Base-by-base conservation (phyloP, 2,797 vertebrate species). In the Benthosema pterotum region DNA sequence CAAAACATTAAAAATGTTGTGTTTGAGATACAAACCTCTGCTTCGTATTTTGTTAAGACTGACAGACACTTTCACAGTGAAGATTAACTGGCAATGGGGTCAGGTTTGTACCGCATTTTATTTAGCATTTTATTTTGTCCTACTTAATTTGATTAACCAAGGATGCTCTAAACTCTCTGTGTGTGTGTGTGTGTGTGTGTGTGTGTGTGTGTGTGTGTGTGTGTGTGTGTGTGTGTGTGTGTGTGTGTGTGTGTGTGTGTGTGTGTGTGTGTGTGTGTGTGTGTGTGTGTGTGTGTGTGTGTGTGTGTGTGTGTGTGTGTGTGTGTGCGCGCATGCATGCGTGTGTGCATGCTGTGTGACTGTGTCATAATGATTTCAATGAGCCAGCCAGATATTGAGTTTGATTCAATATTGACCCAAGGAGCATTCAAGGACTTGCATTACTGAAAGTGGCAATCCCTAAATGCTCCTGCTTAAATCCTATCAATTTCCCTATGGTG, bases 381-480 rank as follows among this genome's bases (percentile, higher is more conserved):
- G 46, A 69, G 42, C 19, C n/a, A 57, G 12, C n/a, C 53, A 22
- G 52, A 18, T 50, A 52, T 32, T 0, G 5, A 60, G 19, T 60
- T 8, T 1, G 15, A 69, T 25, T 63, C 32, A 65, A 32, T 42
- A 52, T 60, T 53, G 60, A 60, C 48, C 14, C 52, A 38, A 38
- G 32, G 32, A 38, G 32, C 32, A 22, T 58, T 43, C 66, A 69
- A 82, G 38, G 14, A 69, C 17, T 25, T 64, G 18, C 15, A 69
- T 67, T 47, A 42, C 68, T 63, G 48, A 8, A 60, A 67, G 22
- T 32, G 51, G 66, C 17, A 58, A 25, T 74, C 73, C 77, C 53
- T 65, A 19, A 1, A 57, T 66, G 60, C 58, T 67, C 38, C 50
- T 52, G 11, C 16, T 65, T 59, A 56, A 14, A 62, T 60, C 38